Evolutionary conservation across 2,113 vertebrate genomes (phyloP), one percentile per base, ranked within the genome.

Genomic region (Chrysochloris asiatica): DNA sequence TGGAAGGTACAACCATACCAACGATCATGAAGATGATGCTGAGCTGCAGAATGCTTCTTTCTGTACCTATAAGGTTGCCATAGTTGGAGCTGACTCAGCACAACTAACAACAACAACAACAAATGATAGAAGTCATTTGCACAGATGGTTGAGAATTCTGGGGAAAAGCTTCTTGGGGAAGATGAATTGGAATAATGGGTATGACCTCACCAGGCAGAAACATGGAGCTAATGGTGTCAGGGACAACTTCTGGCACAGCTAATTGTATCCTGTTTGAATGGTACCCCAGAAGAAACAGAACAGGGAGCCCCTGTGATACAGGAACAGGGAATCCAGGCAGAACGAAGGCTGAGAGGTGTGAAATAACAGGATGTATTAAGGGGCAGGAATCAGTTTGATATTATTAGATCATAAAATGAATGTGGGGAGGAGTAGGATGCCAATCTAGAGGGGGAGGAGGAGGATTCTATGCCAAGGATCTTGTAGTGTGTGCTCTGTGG

Each of bases 361-460:
- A 80, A 88, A 69, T 28, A 76, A 61, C 7, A 43, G 4, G 21
- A 24, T 59, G 56, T 76, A 24, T 85, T 50, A 17, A 43, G 67
- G 81, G 30, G 63, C 36, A 77, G 24, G 83, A 77, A 87, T 93
- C 50, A 28, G 52, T 72, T 78, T 79, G 78, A n/a, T 83, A 22
- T 78, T 45, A 50, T 43, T 45, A 45, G 26, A 28, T 36, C 67
- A 6, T 75, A 82, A 71, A 82, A 61, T 47, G 50, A 71, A 85
- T 67, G 3, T 89, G 30, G 13, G 82, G 73, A 81, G 50, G 36
- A 6, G 13, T 75, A 50, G 36, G 59, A 81, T n/a, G 2, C 28
- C 69, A 67, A 65, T 28, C 1, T 81, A 36, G 41, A 77, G 36
- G 83, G 4, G 54, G 56, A 24, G 5, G 7, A 1, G 54, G 59